phyloP scores from a whole-genome alignment of 2,797 vertebrate genomes.

The Myripristis jacobus region DNA sequence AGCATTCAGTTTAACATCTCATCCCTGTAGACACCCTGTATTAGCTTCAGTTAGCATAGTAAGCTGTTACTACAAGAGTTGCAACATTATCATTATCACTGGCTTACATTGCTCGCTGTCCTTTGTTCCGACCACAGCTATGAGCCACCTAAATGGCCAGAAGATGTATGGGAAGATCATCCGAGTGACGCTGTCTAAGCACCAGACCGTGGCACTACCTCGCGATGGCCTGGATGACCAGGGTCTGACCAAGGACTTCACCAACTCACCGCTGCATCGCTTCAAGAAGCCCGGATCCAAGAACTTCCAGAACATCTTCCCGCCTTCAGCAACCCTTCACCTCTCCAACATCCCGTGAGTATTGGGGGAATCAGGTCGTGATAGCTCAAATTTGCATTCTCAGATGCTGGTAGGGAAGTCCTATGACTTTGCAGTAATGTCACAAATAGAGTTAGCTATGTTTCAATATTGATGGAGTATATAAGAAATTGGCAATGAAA shows the following conservation, averaged over 20 bases:
- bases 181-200: conserved; percentile 95
- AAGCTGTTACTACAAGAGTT: too few relatives aligned
- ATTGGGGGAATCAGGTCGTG: background rate
- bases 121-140: conserved; percentile 82
- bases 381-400: background rate
- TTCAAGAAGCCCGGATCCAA: conserved; percentile 99
- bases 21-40: too few relatives aligned
- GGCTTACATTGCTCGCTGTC: background rate
- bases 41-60: too few relatives aligned
- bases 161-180: conserved; percentile 99
- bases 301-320: conserved; percentile 99
- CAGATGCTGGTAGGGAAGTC: background rate
- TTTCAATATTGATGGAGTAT: too few relatives aligned
- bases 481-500: too few relatives aligned
- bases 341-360: conserved; percentile 98
- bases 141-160: conserved; percentile 98
- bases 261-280: conserved; percentile 96
- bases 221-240: conserved; percentile 97
- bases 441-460: too few relatives aligned
- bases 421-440: background rate
- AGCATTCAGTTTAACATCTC: too few relatives aligned
- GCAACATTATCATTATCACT: background rate
- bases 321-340: conserved; percentile 96
- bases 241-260: conserved; percentile 96
- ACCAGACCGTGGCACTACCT: conserved; percentile 96